phyloP scores from a whole-genome alignment of 2,888 invertebrate species.

The Polylopha cassiicola region DNA sequence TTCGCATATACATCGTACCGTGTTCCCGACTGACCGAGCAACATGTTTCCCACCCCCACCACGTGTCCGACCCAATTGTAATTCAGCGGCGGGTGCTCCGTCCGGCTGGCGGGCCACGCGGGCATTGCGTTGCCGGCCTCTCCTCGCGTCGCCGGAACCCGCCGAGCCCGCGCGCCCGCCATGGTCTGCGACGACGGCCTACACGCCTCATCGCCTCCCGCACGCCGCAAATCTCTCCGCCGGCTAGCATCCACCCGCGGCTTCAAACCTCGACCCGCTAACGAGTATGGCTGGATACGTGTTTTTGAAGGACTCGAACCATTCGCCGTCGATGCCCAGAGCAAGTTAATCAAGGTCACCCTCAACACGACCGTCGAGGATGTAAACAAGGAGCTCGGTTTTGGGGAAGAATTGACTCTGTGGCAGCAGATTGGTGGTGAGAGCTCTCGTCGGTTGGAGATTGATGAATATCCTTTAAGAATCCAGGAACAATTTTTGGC shows the following conservation, averaged over 20 bases:
- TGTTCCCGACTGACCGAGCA: constrained; percentile 69
- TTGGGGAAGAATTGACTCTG: constrained; percentile 65
- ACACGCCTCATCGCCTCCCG: constrained; percentile 70
- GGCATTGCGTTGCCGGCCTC: constrained; percentile 54
- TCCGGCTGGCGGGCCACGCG: constrained; percentile 42
- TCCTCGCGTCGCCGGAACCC: constrained; percentile 47
- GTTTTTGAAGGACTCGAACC: constrained; percentile 77
- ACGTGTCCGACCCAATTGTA: constrained; percentile 69
- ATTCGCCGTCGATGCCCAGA: constrained; percentile 69
- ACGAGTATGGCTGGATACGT: constrained; percentile 78
- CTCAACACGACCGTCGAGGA: constrained; percentile 77
- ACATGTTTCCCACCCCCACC: constrained; percentile 76
- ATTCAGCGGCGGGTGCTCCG: constrained; percentile 58
- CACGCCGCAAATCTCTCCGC: constrained; percentile 65
- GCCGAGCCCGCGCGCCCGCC: constrained; percentile 41
- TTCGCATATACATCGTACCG: constrained; percentile 53
- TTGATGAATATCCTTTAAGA: constrained; percentile 75
- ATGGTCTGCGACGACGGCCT: constrained; percentile 71
- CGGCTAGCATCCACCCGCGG: constrained; percentile 73
- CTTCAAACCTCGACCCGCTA: constrained; percentile 50
- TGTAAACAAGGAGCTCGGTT: constrained; percentile 66
- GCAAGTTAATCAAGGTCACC: constrained; percentile 75
- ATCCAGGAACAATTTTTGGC: constrained; percentile 80
- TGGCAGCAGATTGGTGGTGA: constrained; percentile 79
- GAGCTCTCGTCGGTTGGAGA: constrained; percentile 71